These are phyloP conservation scores for Aphidius colemani DNA, from an alignment of 2,888 invertebrate genomes.

Conservation along the genomic window DNA sequence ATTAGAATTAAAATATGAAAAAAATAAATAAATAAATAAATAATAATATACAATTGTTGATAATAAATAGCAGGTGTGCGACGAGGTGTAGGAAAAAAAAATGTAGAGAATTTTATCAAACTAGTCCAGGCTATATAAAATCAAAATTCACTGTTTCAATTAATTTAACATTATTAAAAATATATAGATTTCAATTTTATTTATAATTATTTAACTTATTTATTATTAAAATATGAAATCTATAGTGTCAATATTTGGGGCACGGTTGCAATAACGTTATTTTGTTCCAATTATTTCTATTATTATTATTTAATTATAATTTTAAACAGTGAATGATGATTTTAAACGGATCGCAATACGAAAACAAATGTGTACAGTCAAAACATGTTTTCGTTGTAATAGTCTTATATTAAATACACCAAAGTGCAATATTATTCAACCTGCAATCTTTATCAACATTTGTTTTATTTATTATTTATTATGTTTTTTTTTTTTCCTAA, in stretches of 20 bases:
- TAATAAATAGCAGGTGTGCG: slow-evolving; percentile 8
- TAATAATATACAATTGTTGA: not conserved
- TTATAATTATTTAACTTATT: not conserved
- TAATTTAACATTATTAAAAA: not conserved
- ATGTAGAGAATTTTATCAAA: not conserved
- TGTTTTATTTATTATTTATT: too few relatives aligned
- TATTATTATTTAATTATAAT: too few relatives aligned
- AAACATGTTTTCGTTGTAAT: slow-evolving; percentile 17
- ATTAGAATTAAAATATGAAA: not conserved
- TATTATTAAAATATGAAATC: not conserved
- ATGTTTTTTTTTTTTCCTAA: too few relatives aligned
- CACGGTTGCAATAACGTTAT: slow-evolving; percentile 7
- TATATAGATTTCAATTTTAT: slow-evolving; percentile 10
- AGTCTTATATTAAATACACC: slow-evolving; percentile 40
- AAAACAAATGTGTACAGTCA: slow-evolving; percentile 18
- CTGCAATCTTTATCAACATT: slow-evolving; percentile 16
- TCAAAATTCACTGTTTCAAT: slow-evolving; percentile 5
- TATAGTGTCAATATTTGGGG: not conserved
- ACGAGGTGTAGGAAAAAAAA: slow-evolving; percentile 12
- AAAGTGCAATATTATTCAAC: slow-evolving; percentile 52
- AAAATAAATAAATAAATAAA: too few relatives aligned
- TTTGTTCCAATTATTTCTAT: slow-evolving; percentile 2
- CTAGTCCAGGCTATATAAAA: slow-evolving; percentile 17
- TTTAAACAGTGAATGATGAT: not conserved
- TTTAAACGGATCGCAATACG: not conserved